Evolutionary conservation across 2,888 invertebrate genomes (phyloP).

Genomic region (Ernsta delagoae): DNA sequence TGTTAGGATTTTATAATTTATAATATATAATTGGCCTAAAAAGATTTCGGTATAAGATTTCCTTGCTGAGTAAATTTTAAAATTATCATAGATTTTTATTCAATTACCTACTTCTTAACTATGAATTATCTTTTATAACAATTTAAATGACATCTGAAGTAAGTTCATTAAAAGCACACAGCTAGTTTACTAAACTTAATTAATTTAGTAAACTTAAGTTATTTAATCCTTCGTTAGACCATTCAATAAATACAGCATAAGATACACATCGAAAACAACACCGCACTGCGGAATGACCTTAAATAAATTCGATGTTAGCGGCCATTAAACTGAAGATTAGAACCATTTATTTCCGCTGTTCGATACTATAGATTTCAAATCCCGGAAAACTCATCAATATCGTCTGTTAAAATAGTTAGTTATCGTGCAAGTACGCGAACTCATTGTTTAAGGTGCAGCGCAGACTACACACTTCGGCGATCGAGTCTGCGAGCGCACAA

Average conservation of each 20-base stretch:
- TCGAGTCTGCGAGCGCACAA: no score
- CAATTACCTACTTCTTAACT: no score
- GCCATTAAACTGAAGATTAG: constrained; percentile 27
- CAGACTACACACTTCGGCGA: no score
- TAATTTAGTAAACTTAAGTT: constrained; percentile 11
- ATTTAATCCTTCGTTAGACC: constrained; percentile 9
- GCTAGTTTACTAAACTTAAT: not conserved
- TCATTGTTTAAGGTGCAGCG: constrained; percentile 42
- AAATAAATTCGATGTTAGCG: constrained; percentile 29
- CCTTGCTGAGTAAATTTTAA: no score
- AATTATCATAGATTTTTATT: no score
- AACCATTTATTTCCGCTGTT: constrained; percentile 16
- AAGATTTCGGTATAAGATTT: no score
- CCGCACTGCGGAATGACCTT: constrained; percentile 27
- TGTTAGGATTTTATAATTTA: no score
- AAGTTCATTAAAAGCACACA: no score
- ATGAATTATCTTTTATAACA: no score
- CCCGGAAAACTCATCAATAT: constrained; percentile 35
- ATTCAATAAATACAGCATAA: constrained; percentile 20
- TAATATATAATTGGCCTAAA: no score
- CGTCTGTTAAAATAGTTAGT: constrained; percentile 35
- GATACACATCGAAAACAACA: constrained; percentile 31
- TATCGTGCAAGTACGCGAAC: constrained; percentile 18
- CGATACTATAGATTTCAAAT: constrained; percentile 13
- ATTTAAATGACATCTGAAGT: no score